Conservation (phyloP, 2,888 invertebrate genomes). For the Calliopum simillimum region DNA sequence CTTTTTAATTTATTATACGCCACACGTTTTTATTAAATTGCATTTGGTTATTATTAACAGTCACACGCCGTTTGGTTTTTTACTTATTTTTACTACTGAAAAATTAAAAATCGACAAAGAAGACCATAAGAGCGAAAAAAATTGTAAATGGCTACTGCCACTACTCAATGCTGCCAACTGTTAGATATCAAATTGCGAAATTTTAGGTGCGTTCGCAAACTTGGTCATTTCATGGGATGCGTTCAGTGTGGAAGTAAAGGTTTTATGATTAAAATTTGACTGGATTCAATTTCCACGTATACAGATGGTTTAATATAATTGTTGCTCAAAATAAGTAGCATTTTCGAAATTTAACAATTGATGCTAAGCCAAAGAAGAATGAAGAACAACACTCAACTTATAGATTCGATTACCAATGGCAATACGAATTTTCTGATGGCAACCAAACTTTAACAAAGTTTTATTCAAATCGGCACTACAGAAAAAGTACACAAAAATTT, state of each 20-base stretch:
- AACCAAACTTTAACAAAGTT: too few relatives aligned
- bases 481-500: too few relatives aligned
- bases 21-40: background rate
- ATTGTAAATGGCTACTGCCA: slow-evolving; percentile 31
- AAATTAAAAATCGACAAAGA: slow-evolving; percentile 29
- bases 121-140: slow-evolving; percentile 33
- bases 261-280: too few relatives aligned
- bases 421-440: too few relatives aligned
- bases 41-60: slow-evolving; percentile 3
- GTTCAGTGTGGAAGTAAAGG: background rate
- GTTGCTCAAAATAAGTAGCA: too few relatives aligned
- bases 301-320: too few relatives aligned
- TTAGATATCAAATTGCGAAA: slow-evolving; percentile 2
- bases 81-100: slow-evolving; percentile 21
- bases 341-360: too few relatives aligned
- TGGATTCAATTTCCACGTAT: too few relatives aligned
- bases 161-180: slow-evolving; percentile 20
- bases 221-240: background rate
- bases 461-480: too few relatives aligned
- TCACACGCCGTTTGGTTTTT: slow-evolving; percentile 10
- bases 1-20: slow-evolving; percentile 10
- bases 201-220: background rate
- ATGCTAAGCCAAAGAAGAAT: too few relatives aligned
- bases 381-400: too few relatives aligned
- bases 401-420: too few relatives aligned